Evolutionary conservation across 64 coral and sea anemone genomes (phyloP).

Genomic region (Hydrozoanthus tunicans): DNA sequence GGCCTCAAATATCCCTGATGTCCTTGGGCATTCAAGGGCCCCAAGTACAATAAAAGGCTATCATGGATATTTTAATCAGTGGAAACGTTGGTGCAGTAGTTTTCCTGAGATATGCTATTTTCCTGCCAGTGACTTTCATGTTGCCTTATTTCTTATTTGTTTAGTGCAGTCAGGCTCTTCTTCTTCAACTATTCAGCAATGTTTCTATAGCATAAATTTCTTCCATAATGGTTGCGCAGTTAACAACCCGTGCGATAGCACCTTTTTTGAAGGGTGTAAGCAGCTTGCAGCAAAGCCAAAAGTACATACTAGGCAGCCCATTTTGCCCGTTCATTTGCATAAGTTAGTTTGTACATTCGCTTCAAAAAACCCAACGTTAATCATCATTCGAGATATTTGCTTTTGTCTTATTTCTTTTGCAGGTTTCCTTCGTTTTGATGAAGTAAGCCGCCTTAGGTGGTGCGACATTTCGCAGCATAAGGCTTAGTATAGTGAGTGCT

Average conservation of each 20-base stretch:
- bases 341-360: not conserved
- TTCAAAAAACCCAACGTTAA: not conserved
- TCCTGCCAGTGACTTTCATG: not conserved
- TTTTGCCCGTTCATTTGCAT: not conserved
- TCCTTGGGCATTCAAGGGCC: not conserved
- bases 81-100: not conserved
- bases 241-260: not conserved
- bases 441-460: not conserved
- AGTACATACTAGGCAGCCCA: not conserved
- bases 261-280: not conserved
- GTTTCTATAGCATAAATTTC: not conserved
- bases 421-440: conserved; percentile 26
- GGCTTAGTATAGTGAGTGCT: not conserved
- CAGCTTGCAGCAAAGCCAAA: not conserved
- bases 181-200: not conserved
- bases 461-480: not conserved
- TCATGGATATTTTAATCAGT: not conserved
- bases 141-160: not conserved
- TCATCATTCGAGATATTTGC: conserved; percentile 11
- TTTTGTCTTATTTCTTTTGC: conserved; percentile 22
- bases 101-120: not conserved
- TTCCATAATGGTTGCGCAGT: not conserved
- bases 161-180: conserved; percentile 1
- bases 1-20: not conserved
- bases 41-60: too few species aligned